Evolutionary conservation across 2,113 vertebrate genomes (phyloP).

Genomic region (Ciconia stormi): DNA sequence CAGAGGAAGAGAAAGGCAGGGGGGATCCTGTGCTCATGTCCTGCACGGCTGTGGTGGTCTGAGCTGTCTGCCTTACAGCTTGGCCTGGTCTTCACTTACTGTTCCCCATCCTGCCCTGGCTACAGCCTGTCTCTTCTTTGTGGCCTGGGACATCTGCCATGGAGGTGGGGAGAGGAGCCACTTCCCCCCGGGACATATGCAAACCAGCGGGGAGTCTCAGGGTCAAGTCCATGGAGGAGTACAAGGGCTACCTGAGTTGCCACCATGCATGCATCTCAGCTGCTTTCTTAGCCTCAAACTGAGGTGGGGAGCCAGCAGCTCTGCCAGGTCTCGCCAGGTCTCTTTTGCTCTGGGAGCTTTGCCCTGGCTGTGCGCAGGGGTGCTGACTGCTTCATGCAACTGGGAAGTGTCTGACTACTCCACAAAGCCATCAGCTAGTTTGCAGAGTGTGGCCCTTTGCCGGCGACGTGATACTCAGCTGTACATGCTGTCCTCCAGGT

Average conservation of each 20-base stretch:
- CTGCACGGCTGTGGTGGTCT: not conserved
- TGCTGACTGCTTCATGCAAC: not conserved
- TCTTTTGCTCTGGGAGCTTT: not conserved
- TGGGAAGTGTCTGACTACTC: not conserved
- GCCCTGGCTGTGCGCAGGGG: rapidly evolving
- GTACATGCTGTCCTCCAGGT: not conserved
- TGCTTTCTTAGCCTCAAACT: not conserved
- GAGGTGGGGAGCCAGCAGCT: not conserved
- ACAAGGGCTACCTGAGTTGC: not conserved
- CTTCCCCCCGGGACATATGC: rapidly evolving
- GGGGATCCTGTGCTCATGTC: not conserved
- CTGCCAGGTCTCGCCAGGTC: not conserved
- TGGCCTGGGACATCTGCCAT: not conserved
- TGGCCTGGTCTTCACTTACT: not conserved
- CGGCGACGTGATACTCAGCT: not conserved
- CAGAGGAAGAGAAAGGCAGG: not conserved
- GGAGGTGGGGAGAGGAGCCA: not conserved
- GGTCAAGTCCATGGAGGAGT: not conserved
- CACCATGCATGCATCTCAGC: not conserved
- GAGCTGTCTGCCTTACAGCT: not conserved
- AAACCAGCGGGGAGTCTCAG: not conserved
- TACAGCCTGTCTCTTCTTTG: not conserved
- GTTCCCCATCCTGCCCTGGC: not conserved
- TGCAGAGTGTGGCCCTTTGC: not conserved
- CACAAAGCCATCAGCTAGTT: not conserved